Conservation (phyloP, 2,113 vertebrate species). For the Gnathonemus echidnorhynchus region DNA sequence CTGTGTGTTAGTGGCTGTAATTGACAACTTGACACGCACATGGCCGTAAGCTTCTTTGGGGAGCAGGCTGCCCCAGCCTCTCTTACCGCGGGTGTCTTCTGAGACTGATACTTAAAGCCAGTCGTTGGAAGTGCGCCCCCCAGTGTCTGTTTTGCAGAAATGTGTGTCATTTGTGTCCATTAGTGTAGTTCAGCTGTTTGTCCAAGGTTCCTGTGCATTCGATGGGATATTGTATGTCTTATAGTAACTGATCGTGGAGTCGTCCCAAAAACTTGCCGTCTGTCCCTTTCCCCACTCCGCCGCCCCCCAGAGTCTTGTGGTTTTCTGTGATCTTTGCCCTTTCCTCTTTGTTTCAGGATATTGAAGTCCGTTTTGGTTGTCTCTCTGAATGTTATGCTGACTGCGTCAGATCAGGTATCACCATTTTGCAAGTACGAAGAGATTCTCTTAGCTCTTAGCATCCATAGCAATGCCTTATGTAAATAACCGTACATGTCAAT, state of each 20-base stretch:
- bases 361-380: not conserved
- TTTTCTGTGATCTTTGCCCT: not conserved
- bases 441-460: not conserved
- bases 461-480: constrained; percentile 1
- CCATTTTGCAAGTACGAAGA: not conserved
- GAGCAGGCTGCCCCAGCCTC: not conserved
- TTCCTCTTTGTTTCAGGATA: not conserved
- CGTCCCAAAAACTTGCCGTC: not conserved
- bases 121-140: not conserved
- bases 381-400: not conserved
- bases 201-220: not conserved
- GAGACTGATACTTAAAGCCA: not conserved
- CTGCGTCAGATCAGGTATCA: not conserved
- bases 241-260: constrained; percentile 3
- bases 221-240: not conserved
- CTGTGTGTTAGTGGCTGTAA: not conserved
- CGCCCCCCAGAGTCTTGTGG: not conserved
- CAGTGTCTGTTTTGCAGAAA: not conserved
- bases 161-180: not conserved
- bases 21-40: not conserved
- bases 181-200: not conserved
- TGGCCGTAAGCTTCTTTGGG: not conserved
- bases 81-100: not conserved
- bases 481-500: not conserved
- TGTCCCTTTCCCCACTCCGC: not conserved